A percentile compares a stretch with the other conserved stretches of the same genome.
phyloP scores from a whole-genome alignment of 2,113 vertebrate genomes.

The Eurystomus gularis region DNA sequence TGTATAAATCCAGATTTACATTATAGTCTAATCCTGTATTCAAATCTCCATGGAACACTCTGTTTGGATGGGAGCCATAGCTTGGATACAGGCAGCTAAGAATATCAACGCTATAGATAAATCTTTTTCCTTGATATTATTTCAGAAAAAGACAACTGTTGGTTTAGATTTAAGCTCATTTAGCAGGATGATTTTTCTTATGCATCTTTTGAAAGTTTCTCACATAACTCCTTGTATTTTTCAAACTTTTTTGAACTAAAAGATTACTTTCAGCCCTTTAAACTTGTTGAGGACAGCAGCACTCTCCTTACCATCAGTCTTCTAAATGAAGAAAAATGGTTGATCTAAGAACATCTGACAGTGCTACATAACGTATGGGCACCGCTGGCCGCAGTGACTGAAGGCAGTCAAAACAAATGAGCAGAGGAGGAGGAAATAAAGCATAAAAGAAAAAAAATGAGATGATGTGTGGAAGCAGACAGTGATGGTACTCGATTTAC shows the following conservation, averaged over 20 bases:
- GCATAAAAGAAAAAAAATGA: not conserved
- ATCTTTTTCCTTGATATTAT: not conserved
- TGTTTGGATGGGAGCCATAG: not conserved
- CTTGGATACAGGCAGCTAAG: not conserved
- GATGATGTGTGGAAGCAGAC: not conserved
- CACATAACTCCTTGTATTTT: not conserved
- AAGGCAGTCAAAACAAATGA: slow-evolving; percentile 9
- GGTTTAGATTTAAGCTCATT: slow-evolving; percentile 6
- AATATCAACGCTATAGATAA: not conserved
- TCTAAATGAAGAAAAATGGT: slow-evolving; percentile 47
- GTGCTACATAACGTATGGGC: not conserved
- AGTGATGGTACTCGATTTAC: not conserved
- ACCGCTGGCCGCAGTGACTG: not conserved
- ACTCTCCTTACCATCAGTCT: slow-evolving; percentile 32
- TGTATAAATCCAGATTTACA: not conserved
- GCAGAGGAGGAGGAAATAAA: slow-evolving; percentile 30
- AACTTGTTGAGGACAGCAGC: slow-evolving; percentile 14
- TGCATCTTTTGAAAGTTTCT: not conserved
- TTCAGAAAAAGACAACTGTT: slow-evolving; percentile 9
- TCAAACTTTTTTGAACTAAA: not conserved
- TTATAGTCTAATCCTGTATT: not conserved
- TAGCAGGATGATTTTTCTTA: slow-evolving; percentile 22
- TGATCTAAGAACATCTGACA: slow-evolving; percentile 31
- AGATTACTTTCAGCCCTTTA: slow-evolving; percentile 5
- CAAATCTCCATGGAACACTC: not conserved